Evolutionary conservation across 2,113 vertebrate species (phyloP).

Genomic region (Maccullochella peelii): DNA sequence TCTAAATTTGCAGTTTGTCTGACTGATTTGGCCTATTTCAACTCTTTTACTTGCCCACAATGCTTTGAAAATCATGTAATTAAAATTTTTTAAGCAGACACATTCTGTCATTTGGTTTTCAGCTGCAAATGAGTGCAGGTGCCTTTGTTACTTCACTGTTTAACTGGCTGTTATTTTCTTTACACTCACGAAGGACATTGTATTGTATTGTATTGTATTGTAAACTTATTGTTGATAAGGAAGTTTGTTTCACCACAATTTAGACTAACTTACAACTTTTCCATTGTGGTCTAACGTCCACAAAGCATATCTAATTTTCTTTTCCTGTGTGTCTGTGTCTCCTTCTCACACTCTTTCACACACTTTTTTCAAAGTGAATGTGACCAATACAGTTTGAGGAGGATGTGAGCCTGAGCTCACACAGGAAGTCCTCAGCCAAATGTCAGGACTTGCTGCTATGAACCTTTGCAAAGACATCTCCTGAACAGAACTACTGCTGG

Average conservation of each 20-base stretch:
- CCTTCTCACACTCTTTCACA: neutral
- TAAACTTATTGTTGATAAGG: conserved; percentile 3
- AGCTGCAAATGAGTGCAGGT: neutral
- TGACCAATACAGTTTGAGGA: conserved; percentile 14
- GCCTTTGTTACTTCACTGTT: neutral
- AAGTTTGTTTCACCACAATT: conserved; percentile 35
- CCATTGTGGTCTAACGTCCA: conserved; percentile 32
- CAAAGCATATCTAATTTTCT: conserved; percentile 25
- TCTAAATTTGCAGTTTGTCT: neutral
- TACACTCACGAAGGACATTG: neutral
- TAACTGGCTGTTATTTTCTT: neutral
- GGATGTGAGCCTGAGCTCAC: conserved; percentile 53
- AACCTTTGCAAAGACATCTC: conserved; percentile 25
- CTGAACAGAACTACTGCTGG: neutral
- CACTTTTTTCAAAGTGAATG: conserved; percentile 18
- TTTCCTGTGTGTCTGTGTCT: conserved; percentile 24
- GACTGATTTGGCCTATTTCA: neutral
- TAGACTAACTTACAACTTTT: conserved; percentile 35
- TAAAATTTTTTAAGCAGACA: neutral
- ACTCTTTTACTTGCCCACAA: neutral
- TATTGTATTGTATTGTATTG: neutral
- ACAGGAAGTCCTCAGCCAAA: conserved; percentile 73
- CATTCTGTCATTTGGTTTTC: neutral
- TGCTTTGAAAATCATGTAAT: neutral
- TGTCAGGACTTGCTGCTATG: conserved; percentile 58